Evolutionary conservation across 2,113 vertebrate genomes (phyloP).

Genomic region (Peromyscus leucopus): DNA sequence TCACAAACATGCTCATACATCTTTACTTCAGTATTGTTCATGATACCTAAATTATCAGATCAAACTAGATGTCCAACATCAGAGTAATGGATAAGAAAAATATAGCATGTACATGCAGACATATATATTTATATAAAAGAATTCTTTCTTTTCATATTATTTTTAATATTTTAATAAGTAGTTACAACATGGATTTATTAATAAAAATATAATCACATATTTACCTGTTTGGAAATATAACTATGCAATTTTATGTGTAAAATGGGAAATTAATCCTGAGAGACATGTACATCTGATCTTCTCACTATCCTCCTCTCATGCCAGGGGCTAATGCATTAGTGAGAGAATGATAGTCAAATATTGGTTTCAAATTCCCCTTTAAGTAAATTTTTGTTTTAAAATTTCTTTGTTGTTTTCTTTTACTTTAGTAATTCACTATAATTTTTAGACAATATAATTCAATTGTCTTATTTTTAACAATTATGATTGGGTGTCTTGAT

Average conservation of each 20-base stretch:
- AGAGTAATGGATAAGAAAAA: neutral
- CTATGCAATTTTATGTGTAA: too few relatives aligned
- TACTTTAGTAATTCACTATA: neutral
- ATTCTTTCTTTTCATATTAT: too few relatives aligned
- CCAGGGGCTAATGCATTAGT: neutral
- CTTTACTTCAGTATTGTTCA: neutral
- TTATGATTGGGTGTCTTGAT: neutral
- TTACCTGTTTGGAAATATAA: too few relatives aligned
- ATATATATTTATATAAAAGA: too few relatives aligned
- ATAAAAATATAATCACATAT: too few relatives aligned
- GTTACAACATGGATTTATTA: too few relatives aligned
- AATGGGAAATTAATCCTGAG: too few relatives aligned
- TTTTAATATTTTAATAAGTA: too few relatives aligned
- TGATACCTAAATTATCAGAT: neutral
- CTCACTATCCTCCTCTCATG: too few relatives aligned
- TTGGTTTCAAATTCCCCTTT: neutral
- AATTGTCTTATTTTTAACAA: slow-evolving; percentile 5
- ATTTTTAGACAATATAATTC: neutral
- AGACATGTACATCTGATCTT: too few relatives aligned
- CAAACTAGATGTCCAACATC: neutral
- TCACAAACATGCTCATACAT: neutral
- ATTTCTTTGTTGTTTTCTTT: neutral
- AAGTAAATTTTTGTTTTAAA: neutral
- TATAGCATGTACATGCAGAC: too few relatives aligned
- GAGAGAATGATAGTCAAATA: neutral